A percentile compares a stretch with the other conserved stretches of the same genome.
These are phyloP conservation scores for Scaptomyza tumidula DNA, from an alignment of 2,888 invertebrate genomes.

Conservation along the genomic window DNA sequence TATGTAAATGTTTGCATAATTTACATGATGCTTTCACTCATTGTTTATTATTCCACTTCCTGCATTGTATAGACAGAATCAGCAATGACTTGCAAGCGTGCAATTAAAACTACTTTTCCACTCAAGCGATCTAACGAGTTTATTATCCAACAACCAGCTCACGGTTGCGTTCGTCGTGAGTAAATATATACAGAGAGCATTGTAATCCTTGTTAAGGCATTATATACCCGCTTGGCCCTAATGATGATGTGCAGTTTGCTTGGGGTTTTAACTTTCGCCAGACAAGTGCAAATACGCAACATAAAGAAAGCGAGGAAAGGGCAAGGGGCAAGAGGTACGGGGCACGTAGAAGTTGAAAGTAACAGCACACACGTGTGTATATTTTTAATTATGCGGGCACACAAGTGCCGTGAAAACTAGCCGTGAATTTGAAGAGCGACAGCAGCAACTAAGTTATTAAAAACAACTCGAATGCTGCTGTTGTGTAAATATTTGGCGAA, in stretches of 20 bases:
- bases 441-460: constrained; percentile 64
- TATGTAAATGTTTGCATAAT: background rate
- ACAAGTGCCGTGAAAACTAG: constrained; percentile 25
- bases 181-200: constrained; percentile 35
- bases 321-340: background rate
- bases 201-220: constrained; percentile 41
- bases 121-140: constrained; percentile 26
- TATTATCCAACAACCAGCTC: constrained; percentile 17
- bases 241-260: constrained; percentile 44
- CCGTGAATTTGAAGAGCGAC: constrained; percentile 44
- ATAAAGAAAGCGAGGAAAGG: constrained; percentile 16
- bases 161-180: constrained; percentile 10
- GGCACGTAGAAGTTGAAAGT: background rate
- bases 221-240: constrained; percentile 34
- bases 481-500: constrained; percentile 63
- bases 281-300: constrained; percentile 52
- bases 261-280: constrained; percentile 27
- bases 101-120: constrained; percentile 35
- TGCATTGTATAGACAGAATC: background rate
- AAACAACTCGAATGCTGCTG: constrained; percentile 41
- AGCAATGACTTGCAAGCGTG: background rate
- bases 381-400: constrained; percentile 71
- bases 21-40: background rate
- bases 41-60: no score
- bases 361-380: constrained; percentile 43